phyloP scores from a whole-genome alignment of 2,888 invertebrate species.

The Metalampra italica region DNA sequence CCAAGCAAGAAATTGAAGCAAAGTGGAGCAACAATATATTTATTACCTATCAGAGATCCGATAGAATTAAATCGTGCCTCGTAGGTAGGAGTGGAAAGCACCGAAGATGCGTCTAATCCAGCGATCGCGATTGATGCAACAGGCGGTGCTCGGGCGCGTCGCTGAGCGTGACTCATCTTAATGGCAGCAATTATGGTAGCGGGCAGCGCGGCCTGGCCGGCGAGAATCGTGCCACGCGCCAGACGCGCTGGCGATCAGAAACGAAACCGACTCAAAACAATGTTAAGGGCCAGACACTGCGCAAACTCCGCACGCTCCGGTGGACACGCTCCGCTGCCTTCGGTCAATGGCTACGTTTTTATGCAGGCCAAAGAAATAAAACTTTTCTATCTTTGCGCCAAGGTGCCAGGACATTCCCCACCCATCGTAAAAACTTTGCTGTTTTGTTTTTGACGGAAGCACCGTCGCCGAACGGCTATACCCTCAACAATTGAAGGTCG shows the following conservation, averaged over 20 bases:
- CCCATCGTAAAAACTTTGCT: conserved; percentile 19
- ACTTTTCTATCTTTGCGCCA: conserved; percentile 14
- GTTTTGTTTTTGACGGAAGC: conserved; percentile 8
- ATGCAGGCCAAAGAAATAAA: conserved; percentile 16
- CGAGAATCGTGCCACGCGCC: conserved; percentile 53
- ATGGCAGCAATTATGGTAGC: conserved; percentile 66
- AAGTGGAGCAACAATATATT: background rate
- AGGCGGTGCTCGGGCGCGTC: conserved; percentile 59
- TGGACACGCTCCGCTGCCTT: conserved; percentile 23
- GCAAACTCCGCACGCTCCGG: conserved; percentile 15
- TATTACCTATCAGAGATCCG: background rate
- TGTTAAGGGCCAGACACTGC: conserved; percentile 18
- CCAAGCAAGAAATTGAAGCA: background rate
- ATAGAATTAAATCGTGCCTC: background rate
- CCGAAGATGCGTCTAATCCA: conserved; percentile 15
- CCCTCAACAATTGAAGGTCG: conserved; percentile 53
- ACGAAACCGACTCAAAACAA: conserved; percentile 22
- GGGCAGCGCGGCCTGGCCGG: conserved; percentile 42
- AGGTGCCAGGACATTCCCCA: conserved; percentile 31
- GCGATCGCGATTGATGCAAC: conserved; percentile 59
- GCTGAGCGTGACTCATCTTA: conserved; percentile 76
- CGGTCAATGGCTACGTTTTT: conserved; percentile 19
- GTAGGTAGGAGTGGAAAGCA: background rate
- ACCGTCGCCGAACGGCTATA: conserved; percentile 22
- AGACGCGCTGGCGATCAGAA: conserved; percentile 20